phyloP scores from a whole-genome alignment of 2,113 vertebrate species.

The Pelvicachromis taeniatus region DNA sequence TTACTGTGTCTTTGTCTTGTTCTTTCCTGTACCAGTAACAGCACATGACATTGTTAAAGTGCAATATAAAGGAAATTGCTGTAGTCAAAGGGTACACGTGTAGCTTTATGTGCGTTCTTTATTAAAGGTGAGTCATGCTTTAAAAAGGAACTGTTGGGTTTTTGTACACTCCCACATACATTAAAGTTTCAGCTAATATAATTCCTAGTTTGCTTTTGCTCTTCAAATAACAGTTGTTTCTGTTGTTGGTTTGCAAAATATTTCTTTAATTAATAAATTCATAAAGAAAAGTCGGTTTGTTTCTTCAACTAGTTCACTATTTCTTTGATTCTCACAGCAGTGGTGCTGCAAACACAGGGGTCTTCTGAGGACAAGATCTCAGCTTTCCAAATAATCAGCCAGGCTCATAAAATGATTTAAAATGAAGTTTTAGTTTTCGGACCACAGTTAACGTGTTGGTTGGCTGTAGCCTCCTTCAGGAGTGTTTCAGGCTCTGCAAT shows the following conservation, averaged over 20 bases:
- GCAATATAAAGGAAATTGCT: slow-evolving; percentile 44
- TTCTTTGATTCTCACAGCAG: fast-evolving
- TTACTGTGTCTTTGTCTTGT: slow-evolving; percentile 42
- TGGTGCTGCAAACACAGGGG: neutral
- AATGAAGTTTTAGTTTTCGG: neutral
- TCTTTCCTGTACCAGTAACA: slow-evolving; percentile 35
- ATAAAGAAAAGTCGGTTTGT: neutral
- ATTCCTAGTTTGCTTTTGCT: neutral
- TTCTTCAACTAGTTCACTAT: fast-evolving
- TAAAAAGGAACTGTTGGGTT: slow-evolving; percentile 1
- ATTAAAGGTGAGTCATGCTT: slow-evolving; percentile 54
- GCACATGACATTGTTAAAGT: slow-evolving; percentile 55
- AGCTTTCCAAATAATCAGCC: neutral
- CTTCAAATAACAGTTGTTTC: neutral
- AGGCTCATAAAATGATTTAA: neutral
- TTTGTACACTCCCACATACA: neutral
- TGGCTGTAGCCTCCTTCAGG: neutral
- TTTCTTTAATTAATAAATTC: neutral
- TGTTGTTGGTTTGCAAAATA: neutral
- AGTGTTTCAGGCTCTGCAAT: neutral
- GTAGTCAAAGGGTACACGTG: slow-evolving; percentile 31
- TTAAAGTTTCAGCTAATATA: neutral
- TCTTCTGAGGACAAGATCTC: neutral
- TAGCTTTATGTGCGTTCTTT: slow-evolving; percentile 37
- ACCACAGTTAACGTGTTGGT: neutral